These are phyloP conservation scores for Pseudorectes ferrugineus DNA, from an alignment of 2,113 vertebrate genomes.

Conservation along the genomic window DNA sequence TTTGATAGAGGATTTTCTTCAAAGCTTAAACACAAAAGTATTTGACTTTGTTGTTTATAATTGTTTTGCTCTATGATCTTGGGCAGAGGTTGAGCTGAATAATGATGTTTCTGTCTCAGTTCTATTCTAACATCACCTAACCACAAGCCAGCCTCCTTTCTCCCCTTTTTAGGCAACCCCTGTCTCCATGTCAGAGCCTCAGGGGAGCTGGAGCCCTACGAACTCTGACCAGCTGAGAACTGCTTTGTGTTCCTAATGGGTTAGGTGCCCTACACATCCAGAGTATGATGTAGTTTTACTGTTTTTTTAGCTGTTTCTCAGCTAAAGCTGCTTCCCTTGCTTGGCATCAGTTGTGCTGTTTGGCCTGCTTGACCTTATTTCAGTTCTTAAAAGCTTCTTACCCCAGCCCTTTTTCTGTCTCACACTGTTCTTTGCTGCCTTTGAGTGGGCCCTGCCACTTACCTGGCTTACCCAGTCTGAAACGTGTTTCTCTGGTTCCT, in stretches of 20 bases:
- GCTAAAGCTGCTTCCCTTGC: not conserved
- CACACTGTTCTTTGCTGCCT: not conserved
- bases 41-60: not conserved
- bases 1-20: not conserved
- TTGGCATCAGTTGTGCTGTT: not conserved
- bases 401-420: not conserved
- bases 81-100: not conserved
- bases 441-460: not conserved
- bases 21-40: not conserved
- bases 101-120: not conserved
- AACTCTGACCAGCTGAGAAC: not conserved
- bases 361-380: not conserved
- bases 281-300: not conserved
- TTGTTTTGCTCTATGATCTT: not conserved
- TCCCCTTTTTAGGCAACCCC: not conserved
- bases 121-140: not conserved
- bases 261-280: not conserved
- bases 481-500: not conserved
- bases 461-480: not conserved
- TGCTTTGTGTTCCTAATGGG: not conserved
- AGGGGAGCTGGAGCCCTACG: not conserved
- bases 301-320: not conserved
- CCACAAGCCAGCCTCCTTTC: not conserved
- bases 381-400: not conserved
- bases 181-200: not conserved